Evolutionary conservation across 2,113 vertebrate species (phyloP).

Genomic region (Aegithalos caudatus): DNA sequence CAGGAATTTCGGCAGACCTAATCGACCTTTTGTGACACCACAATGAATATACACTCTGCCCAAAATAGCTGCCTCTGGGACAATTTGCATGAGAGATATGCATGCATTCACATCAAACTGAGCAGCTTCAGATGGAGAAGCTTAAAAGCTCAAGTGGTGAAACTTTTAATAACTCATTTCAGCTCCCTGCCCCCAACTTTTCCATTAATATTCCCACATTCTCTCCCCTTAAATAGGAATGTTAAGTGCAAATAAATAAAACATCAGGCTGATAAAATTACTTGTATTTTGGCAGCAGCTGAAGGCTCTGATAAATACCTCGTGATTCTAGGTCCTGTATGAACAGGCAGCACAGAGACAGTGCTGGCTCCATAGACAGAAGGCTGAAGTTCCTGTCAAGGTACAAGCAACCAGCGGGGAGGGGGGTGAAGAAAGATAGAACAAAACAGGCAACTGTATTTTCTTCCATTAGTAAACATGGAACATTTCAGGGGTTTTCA

Average conservation of each 20-base stretch:
- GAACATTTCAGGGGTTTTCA: background rate
- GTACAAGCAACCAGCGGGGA: background rate
- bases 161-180: constrained; percentile 56
- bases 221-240: constrained; percentile 32
- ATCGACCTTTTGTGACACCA: constrained; percentile 55
- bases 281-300: constrained; percentile 46
- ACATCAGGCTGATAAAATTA: constrained; percentile 58
- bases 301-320: constrained; percentile 49
- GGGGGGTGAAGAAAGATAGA: background rate
- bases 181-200: constrained; percentile 28
- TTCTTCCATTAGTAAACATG: background rate
- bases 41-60: constrained; percentile 31
- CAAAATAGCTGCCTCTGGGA: constrained; percentile 52
- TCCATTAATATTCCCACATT: constrained; percentile 49
- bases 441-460: background rate
- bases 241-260: constrained; percentile 61
- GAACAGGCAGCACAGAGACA: background rate
- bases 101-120: constrained; percentile 25
- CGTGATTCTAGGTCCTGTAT: background rate
- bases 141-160: constrained; percentile 57
- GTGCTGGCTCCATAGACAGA: background rate
- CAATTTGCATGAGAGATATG: constrained; percentile 61
- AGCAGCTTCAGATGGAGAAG: constrained; percentile 49
- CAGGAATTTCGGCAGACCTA: constrained; percentile 28
- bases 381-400: background rate